Base-by-base conservation (phyloP, 2,888 invertebrate genomes). In the Phengaris arion region DNA sequence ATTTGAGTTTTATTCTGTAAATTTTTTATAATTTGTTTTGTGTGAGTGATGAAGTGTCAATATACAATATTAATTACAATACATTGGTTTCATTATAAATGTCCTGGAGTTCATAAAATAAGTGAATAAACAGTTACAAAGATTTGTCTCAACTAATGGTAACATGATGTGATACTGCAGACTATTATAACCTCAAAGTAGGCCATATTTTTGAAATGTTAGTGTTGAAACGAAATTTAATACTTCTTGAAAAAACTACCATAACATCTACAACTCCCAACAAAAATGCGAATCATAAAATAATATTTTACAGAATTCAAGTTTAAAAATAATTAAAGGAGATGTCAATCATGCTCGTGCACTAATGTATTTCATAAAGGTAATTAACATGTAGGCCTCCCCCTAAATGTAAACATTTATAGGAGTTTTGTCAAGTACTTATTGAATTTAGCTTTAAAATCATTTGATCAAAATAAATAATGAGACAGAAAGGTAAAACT, bases 11-110 rank as follows among this genome's bases (percentile, higher is more conserved):
- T 89, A 87, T 87, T 86, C 85, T 92, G 87, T 91, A 91, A 90
- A 91, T 90, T 93, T 88, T 92, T 91, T 90, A 88, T 85, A 83
- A 86, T 85, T 87, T 89, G 91, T 92, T 93, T 85, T 89, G 92
- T 93, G 92, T 86, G 91, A 87, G 89, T 90, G 91, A 91, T 90
- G 87, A 88, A 87, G 87, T 90, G 89, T 92, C 91, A 92, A 92
- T 92, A 92, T 91, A 93, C 88, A 91, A 89, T 85, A 91, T 89
- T 89, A 91, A 89, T 87, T 89, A 87, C 86, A 87, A 79, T 82
- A 74, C 79, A 81, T 78, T 84, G 80, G 86, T 89, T 91, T 91
- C 77, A 86, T 89, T 87, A 75, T 74, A 10, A 22, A n/a, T n/a
- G 1, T 46, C 46, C 48, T 13, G 35, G 6, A 64, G 64, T 64